phyloP scores from a whole-genome alignment of 2,113 vertebrate species.

The Semicossyphus pulcher region DNA sequence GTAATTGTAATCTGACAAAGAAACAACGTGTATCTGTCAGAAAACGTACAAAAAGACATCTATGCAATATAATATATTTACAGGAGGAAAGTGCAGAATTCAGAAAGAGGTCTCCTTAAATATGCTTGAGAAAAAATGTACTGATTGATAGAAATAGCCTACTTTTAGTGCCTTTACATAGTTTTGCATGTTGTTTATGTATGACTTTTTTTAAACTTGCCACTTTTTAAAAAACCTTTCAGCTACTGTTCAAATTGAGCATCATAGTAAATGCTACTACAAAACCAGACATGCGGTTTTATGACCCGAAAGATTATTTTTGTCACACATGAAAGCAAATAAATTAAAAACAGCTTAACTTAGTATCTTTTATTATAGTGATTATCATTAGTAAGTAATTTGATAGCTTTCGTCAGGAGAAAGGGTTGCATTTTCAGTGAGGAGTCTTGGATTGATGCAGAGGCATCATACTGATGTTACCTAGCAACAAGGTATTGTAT shows the following conservation, averaged over 20 bases:
- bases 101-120: constrained; percentile 19
- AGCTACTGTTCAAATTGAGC: not conserved
- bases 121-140: constrained; percentile 8
- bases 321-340: not conserved
- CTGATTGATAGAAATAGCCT: constrained; percentile 36
- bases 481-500: constrained; percentile 82
- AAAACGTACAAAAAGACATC: too few relatives aligned
- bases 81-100: constrained; percentile 1
- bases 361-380: too few relatives aligned
- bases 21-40: not conserved
- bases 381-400: not conserved
- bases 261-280: not conserved
- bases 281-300: not conserved
- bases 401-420: constrained; percentile 24
- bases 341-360: not conserved
- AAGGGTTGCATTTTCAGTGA: constrained; percentile 32
- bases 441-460: constrained; percentile 40
- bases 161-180: constrained; percentile 40
- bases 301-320: not conserved
- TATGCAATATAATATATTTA: not conserved
- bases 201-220: not conserved
- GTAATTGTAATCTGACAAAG: constrained; percentile 17
- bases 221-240: constrained; percentile 16
- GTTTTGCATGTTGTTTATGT: constrained; percentile 21
- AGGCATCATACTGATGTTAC: constrained; percentile 75